Evolutionary conservation across 2,113 vertebrate species (phyloP).

Genomic region (Rhombomys opimus): DNA sequence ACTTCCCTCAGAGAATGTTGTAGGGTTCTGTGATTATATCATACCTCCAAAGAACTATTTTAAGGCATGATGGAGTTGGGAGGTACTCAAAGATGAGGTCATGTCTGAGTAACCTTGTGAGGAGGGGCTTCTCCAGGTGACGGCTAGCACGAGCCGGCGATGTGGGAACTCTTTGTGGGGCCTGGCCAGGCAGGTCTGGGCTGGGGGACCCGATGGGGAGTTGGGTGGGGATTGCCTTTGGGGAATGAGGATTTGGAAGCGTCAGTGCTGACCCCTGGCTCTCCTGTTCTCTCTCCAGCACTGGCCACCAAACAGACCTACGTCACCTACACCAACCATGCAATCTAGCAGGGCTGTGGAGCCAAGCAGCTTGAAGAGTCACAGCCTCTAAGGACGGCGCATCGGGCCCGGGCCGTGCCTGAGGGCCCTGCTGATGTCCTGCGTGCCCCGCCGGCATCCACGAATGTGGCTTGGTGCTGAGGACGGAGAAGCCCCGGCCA

Average conservation of each 20-base stretch:
- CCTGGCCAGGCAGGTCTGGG: neutral
- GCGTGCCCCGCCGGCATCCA: constrained; percentile 50
- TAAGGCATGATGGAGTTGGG: neutral
- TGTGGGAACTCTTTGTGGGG: too few species aligned
- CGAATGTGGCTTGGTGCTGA: constrained; percentile 75
- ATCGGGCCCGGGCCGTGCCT: neutral
- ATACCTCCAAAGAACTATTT: neutral
- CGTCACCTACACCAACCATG: constrained; percentile 98
- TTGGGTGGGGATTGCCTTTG: too few species aligned
- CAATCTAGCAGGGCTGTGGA: constrained; percentile 88
- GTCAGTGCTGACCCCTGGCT: neutral
- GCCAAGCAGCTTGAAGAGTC: neutral
- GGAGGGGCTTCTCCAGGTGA: neutral
- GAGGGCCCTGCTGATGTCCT: constrained; percentile 28
- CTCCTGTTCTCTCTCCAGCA: constrained; percentile 85
- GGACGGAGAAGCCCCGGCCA: neutral
- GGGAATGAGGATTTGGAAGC: neutral
- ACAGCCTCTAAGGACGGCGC: constrained; percentile 47
- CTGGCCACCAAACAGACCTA: constrained; percentile 97
- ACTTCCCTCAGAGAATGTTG: neutral
- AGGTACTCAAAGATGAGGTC: neutral
- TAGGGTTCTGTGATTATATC: neutral
- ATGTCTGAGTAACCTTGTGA: neutral
- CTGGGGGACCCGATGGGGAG: neutral
- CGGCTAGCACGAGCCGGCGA: neutral